These are phyloP conservation scores for Anarhynchus alexandrinus DNA, from an alignment of 2,113 vertebrate species.

Conservation along the genomic window DNA sequence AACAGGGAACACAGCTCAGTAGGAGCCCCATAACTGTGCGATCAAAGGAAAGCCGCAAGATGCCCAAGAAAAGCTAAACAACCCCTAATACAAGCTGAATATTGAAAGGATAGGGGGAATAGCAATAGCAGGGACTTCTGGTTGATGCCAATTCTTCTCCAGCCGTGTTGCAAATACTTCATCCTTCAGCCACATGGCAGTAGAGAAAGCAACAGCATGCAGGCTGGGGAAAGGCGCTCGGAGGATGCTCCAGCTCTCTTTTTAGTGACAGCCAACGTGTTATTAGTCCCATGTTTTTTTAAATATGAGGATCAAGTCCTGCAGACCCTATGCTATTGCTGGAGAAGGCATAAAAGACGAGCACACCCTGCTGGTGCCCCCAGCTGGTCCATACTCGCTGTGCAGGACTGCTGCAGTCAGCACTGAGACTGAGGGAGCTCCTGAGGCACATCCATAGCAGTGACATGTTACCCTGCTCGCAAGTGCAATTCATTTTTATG, in stretches of 20 bases:
- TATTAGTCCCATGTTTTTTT: neutral
- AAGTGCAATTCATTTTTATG: neutral
- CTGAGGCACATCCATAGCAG: neutral
- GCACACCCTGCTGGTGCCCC: no score
- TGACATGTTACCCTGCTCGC: neutral
- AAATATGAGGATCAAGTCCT: neutral
- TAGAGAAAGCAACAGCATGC: neutral
- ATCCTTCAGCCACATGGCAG: neutral
- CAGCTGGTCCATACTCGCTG: fast-evolving
- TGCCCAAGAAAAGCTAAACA: neutral
- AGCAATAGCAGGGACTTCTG: neutral
- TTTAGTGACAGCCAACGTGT: neutral
- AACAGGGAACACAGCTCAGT: neutral
- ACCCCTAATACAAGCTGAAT: neutral
- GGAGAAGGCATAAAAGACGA: neutral
- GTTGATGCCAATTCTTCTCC: neutral
- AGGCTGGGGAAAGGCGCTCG: neutral
- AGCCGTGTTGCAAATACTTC: neutral
- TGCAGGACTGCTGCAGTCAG: neutral
- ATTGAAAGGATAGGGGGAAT: neutral
- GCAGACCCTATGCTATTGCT: neutral
- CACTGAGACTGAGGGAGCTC: neutral
- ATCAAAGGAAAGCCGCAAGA: neutral
- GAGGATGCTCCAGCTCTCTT: neutral
- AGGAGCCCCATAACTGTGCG: neutral